Percentiles rank a stretch among this genome's conserved stretches.
Evolutionary conservation across 2,888 invertebrate species (phyloP).

Genomic region (Macrosiphum euphorbiae): DNA sequence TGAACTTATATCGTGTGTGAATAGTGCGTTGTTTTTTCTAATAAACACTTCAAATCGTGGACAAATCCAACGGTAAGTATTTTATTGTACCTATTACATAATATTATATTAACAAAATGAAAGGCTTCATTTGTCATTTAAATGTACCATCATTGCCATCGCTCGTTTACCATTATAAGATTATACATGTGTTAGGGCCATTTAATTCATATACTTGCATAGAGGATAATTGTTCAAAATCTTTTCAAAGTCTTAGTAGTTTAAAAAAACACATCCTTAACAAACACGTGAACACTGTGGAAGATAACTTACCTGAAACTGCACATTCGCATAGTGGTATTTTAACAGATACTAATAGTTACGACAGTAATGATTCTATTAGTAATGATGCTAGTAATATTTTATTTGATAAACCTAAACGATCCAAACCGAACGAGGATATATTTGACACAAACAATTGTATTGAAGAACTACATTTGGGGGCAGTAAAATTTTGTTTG

Average conservation of each 20-base stretch:
- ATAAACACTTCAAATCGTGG: not conserved
- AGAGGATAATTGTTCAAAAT: not conserved
- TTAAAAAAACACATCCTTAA: not conserved
- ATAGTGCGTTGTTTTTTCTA: too few species aligned
- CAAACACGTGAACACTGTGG: not conserved
- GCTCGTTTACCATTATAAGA: not conserved
- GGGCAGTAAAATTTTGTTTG: too few species aligned
- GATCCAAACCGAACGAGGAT: not conserved
- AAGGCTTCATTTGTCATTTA: not conserved
- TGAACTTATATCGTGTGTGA: too few species aligned
- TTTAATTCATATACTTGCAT: not conserved
- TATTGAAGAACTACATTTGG: too few species aligned
- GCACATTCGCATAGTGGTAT: not conserved
- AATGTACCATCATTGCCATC: slow-evolving; percentile 16
- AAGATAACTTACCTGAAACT: not conserved
- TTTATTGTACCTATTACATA: not conserved
- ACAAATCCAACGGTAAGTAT: not conserved
- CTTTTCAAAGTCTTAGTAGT: not conserved
- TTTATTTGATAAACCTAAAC: not conserved
- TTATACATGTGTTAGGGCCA: not conserved
- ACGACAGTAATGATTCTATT: not conserved
- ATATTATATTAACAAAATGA: not conserved
- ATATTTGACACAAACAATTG: not conserved
- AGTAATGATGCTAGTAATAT: not conserved
- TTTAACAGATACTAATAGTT: not conserved